These are phyloP conservation scores for Morinoia aosen DNA, from an alignment of 2,888 invertebrate genomes.

Conservation along the genomic window DNA sequence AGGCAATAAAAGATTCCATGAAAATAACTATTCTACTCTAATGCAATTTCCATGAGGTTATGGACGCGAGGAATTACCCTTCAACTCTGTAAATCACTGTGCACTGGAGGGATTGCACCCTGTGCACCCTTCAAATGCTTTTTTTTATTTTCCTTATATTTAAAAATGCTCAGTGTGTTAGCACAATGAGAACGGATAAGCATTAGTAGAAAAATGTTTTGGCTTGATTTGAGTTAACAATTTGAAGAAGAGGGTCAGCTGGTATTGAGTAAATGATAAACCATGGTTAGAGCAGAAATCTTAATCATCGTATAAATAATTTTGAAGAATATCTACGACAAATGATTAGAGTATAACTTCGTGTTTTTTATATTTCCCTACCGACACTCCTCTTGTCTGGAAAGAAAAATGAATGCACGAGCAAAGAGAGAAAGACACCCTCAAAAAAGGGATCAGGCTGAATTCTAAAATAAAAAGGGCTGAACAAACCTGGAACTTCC, in stretches of 20 bases:
- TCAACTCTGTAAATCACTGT: neutral
- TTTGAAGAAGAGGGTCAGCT: conserved; percentile 9
- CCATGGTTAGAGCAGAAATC: neutral
- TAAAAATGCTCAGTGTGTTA: neutral
- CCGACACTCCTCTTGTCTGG: neutral
- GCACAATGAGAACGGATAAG: neutral
- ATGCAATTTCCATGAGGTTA: neutral
- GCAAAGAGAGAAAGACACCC: neutral
- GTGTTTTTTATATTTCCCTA: neutral
- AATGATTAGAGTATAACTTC: neutral
- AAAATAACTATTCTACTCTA: neutral
- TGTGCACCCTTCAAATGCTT: too few relatives aligned
- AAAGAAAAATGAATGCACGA: neutral
- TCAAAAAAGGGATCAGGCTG: neutral
- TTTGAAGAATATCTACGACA: neutral
- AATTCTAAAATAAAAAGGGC: neutral
- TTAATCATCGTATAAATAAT: neutral
- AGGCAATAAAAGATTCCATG: neutral
- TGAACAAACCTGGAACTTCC: neutral
- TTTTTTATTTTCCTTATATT: neutral
- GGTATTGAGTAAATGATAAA: neutral
- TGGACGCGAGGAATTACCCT: neutral
- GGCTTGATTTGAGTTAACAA: neutral
- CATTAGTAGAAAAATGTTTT: neutral
- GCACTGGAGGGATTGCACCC: too few relatives aligned